Evolutionary conservation across 2,797 vertebrate genomes (phyloP).

Genomic region (Sebastiscus tertius): DNA sequence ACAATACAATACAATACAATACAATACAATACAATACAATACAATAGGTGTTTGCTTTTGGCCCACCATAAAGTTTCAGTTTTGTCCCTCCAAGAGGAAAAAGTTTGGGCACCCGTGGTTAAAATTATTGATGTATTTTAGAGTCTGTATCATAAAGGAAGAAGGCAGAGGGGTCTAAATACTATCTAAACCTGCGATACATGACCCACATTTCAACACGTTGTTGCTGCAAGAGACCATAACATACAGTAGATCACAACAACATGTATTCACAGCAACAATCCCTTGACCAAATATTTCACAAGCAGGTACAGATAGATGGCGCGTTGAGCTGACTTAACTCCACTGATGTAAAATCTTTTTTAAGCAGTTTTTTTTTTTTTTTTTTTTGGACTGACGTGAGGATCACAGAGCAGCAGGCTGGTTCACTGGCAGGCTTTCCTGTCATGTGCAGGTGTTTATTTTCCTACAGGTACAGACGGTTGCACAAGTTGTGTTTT

Average conservation of each 20-base stretch:
- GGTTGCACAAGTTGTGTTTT: slow-evolving; percentile 10
- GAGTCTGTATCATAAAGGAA: not conserved
- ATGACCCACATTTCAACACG: slow-evolving; percentile 15
- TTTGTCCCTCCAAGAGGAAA: no score
- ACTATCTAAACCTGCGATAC: not conserved
- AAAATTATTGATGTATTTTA: not conserved
- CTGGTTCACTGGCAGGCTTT: slow-evolving; percentile 27
- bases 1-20: no score
- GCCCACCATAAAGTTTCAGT: no score
- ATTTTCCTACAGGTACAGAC: slow-evolving; percentile 30
- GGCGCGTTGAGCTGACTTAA: slow-evolving; percentile 8
- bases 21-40: no score
- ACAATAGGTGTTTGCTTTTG: no score
- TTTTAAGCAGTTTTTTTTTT: not conserved
- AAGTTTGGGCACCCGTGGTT: no score
- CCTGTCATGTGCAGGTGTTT: slow-evolving; percentile 38
- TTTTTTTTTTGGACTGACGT: not conserved
- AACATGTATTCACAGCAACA: no score
- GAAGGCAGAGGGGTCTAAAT: not conserved
- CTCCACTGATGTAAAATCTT: slow-evolving; percentile 15
- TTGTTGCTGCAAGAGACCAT: slow-evolving; percentile 10
- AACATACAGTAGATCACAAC: slow-evolving; percentile 1
- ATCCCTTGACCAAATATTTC: not conserved
- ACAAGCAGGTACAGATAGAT: slow-evolving; percentile 11
- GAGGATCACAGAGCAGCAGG: slow-evolving; percentile 27